Percentiles rank a stretch among this genome's conserved stretches.
Evolutionary conservation across 2,113 vertebrate species (phyloP).

Genomic region (Patagioenas fasciata): DNA sequence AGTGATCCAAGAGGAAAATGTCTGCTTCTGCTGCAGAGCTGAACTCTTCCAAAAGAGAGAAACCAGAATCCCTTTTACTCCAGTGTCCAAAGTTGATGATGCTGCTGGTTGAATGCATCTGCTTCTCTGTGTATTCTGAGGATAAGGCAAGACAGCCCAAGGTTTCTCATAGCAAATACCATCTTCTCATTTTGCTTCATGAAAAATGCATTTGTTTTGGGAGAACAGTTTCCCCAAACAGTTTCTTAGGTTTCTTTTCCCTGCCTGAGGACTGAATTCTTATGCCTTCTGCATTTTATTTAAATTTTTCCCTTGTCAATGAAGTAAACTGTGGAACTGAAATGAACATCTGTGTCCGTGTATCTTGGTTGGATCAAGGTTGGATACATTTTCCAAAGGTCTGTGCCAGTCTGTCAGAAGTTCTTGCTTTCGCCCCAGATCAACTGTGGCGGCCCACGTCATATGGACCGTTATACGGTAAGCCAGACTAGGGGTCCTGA

Average conservation of each 20-base stretch:
- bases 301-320: not conserved
- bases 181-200: not conserved
- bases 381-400: not conserved
- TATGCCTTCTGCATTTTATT: not conserved
- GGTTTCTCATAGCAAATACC: not conserved
- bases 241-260: not conserved
- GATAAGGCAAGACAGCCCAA: not conserved
- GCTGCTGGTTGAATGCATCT: not conserved
- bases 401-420: not conserved
- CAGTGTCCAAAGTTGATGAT: not conserved
- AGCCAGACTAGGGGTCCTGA: not conserved
- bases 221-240: not conserved
- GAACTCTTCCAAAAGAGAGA: not conserved
- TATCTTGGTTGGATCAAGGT: not conserved
- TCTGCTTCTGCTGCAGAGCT: not conserved
- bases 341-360: not conserved
- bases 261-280: not conserved
- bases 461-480: not conserved
- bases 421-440: not conserved
- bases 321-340: not conserved
- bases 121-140: not conserved
- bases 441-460: accelerated
- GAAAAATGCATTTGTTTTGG: not conserved
- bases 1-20: not conserved
- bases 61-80: not conserved